Base-by-base conservation (phyloP, 2,888 invertebrate genomes). In the Ophraella communa region DNA sequence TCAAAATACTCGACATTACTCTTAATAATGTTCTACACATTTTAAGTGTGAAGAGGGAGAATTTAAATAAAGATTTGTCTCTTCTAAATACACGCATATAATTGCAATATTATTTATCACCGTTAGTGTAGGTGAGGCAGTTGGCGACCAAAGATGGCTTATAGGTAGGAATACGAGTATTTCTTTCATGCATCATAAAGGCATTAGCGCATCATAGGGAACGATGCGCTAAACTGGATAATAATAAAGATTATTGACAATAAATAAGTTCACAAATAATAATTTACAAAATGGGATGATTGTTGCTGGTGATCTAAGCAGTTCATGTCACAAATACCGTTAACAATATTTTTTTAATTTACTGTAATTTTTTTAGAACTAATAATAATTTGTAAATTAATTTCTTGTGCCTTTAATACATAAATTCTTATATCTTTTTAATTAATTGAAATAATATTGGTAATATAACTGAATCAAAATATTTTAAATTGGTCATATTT, bases 81-180 rank as follows among this genome's bases (percentile, higher is more conserved):
- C 14, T 24, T 27, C 49, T 51, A 51, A 51, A 17, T 24, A 51
- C 49, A 51, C 27, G 68, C 71, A 68, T 71, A 75, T 74, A 76
- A 74, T 75, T 75, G 74, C 74, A 70, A 74, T 75, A 76, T 77
- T 77, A 78, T 78, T 77, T 77, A 77, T 78, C 75, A 76, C 76
- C 73, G 75, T 75, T 75, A 77, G 77, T 74, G 77, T 77, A 78
- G 77, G 76, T 74, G 77, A 76, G 75, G 75, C 49, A 49, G 39
- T 24, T 27, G 55, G 35, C 73, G 73, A 70, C 71, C 68, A 33
- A n/a, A 11, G 30, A 57, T 47, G 47, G 27, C 45, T 45, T 44
- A 44, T 44, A 44, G 17, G 17, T 24, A 30, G 30, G 30, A n/a
- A n/a, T 30, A 55, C 55, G 24, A n/a, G 7, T 39, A 39, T 39